These are phyloP conservation scores for Dermochelys coriacea DNA, from an alignment of 2,797 vertebrate species.

Conservation along the genomic window DNA sequence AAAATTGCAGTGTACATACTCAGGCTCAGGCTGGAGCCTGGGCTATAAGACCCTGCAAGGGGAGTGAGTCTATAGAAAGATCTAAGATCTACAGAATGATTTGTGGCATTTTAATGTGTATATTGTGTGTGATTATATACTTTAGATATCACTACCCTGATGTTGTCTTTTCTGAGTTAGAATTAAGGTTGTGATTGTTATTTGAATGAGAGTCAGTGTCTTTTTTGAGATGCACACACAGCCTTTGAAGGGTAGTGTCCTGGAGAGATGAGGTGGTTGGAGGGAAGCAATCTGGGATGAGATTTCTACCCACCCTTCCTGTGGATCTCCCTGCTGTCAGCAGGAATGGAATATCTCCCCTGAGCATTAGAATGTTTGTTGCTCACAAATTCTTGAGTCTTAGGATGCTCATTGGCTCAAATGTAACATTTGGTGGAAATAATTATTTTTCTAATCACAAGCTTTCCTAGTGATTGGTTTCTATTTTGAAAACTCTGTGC, in stretches of 20 bases:
- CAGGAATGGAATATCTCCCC: not conserved
- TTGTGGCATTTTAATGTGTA: not conserved
- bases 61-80: not conserved
- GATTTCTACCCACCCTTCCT: not conserved
- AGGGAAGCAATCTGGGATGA: not conserved
- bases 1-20: not conserved
- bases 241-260: not conserved
- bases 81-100: not conserved
- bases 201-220: not conserved
- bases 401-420: not conserved
- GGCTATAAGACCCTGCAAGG: not conserved
- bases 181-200: not conserved
- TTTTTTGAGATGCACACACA: not conserved
- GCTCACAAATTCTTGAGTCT: not conserved
- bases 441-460: not conserved
- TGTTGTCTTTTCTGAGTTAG: not conserved
- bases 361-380: not conserved
- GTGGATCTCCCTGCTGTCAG: not conserved
- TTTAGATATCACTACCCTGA: not conserved
- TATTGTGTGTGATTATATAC: not conserved
- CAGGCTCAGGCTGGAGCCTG: not conserved
- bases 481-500: not conserved
- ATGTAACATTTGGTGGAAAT: not conserved
- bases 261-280: not conserved
- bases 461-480: not conserved